Evolutionary conservation across 2,888 invertebrate species (phyloP).

Genomic region (Drosophila emarginata): DNA sequence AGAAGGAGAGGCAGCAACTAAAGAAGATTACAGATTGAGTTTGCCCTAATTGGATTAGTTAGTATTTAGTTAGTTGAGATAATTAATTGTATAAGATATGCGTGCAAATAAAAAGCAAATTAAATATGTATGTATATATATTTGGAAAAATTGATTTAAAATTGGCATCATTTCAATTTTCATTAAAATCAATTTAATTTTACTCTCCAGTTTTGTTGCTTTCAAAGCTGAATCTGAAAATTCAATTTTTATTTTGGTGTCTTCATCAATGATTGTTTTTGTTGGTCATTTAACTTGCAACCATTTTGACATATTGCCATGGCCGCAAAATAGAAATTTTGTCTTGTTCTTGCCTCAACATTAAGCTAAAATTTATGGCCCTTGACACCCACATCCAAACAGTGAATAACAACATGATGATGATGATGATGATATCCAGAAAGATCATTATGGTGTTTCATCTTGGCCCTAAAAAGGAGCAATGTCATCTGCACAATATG

Average conservation of each 20-base stretch:
- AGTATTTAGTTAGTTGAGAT: background rate
- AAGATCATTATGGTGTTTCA: background rate
- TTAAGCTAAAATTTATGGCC: slow-evolving; percentile 11
- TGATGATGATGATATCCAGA: background rate
- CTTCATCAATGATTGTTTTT: background rate
- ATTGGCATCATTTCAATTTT: background rate
- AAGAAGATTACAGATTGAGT: slow-evolving; percentile 21
- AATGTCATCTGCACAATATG: slow-evolving; percentile 43
- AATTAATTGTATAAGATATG: background rate
- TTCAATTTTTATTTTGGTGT: background rate
- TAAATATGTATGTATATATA: background rate
- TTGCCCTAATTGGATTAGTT: slow-evolving; percentile 24
- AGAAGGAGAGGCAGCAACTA: background rate
- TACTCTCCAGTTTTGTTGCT: background rate
- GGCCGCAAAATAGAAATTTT: background rate
- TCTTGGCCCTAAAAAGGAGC: slow-evolving; percentile 28
- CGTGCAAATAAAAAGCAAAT: background rate
- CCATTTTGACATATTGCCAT: slow-evolving; percentile 13
- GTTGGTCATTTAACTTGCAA: slow-evolving; percentile 5
- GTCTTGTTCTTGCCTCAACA: slow-evolving; percentile 5
- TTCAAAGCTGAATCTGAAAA: background rate
- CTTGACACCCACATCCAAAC: background rate
- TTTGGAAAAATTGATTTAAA: background rate
- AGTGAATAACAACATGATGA: background rate
- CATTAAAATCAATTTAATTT: background rate